These are phyloP conservation scores for Agriopis aurantiaria DNA, from an alignment of 2,888 invertebrate genomes.

Conservation along the genomic window DNA sequence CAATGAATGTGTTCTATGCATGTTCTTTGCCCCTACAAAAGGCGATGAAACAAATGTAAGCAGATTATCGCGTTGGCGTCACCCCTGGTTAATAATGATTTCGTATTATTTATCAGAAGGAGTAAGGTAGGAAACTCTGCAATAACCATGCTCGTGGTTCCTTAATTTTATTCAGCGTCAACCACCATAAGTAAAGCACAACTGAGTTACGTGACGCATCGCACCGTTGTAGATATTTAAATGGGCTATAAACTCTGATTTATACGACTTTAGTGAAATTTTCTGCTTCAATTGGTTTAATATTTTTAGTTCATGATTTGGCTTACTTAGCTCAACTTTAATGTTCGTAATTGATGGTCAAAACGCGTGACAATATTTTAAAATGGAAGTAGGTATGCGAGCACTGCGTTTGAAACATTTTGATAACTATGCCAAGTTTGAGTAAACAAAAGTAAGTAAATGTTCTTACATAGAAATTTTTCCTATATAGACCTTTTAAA, in stretches of 20 bases:
- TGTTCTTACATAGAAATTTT: background rate
- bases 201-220: conserved; percentile 66
- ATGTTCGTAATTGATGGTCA: conserved; percentile 58
- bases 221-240: conserved; percentile 67
- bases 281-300: conserved; percentile 57
- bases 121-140: background rate
- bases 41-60: no score
- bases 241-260: conserved; percentile 73
- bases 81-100: no score
- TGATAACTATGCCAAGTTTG: conserved; percentile 34
- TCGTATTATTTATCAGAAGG: no score
- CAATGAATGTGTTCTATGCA: no score
- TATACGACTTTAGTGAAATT: conserved; percentile 64
- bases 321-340: conserved; percentile 45
- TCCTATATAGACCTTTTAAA: no score
- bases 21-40: no score
- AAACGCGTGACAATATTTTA: conserved; percentile 55
- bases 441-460: conserved; percentile 8
- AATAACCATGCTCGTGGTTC: conserved; percentile 30
- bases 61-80: no score
- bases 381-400: conserved; percentile 44
- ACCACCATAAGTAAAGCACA: conserved; percentile 54
- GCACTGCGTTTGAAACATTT: conserved; percentile 36
- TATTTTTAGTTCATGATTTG: conserved; percentile 55
- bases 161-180: conserved; percentile 50